A percentile compares a stretch with the other conserved stretches of the same genome.
Evolutionary conservation across 2,888 invertebrate genomes (phyloP).

Genomic region (Nebria brevicollis): DNA sequence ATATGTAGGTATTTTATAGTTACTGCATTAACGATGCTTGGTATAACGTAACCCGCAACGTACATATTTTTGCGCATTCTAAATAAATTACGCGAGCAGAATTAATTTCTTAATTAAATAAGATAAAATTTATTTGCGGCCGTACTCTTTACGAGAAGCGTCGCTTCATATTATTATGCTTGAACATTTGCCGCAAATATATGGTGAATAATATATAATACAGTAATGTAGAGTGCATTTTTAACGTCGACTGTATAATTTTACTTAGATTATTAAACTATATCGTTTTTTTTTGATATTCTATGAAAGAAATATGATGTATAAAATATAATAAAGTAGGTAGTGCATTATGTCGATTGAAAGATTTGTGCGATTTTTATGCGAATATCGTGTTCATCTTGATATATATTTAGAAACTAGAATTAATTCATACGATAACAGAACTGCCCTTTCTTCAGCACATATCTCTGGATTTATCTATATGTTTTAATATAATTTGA

Average conservation of each 20-base stretch:
- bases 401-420: constrained; percentile 15
- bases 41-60: background rate
- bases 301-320: background rate
- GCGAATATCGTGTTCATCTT: constrained; percentile 19
- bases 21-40: background rate
- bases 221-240: no score
- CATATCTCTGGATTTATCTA: constrained; percentile 31
- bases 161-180: background rate
- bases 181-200: background rate
- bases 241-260: no score
- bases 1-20: no score
- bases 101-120: background rate
- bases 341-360: background rate
- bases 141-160: background rate
- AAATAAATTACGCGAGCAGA: background rate
- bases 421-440: constrained; percentile 15
- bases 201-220: background rate
- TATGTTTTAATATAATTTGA: constrained; percentile 41
- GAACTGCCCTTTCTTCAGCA: constrained; percentile 25
- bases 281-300: background rate
- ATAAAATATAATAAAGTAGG: background rate
- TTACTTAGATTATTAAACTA: background rate
- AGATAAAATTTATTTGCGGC: background rate
- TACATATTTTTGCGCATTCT: background rate
- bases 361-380: constrained; percentile 18